Evolutionary conservation across 2,888 invertebrate genomes (phyloP), one percentile per base, ranked within the genome.

Genomic region (Melanophora roralis): DNA sequence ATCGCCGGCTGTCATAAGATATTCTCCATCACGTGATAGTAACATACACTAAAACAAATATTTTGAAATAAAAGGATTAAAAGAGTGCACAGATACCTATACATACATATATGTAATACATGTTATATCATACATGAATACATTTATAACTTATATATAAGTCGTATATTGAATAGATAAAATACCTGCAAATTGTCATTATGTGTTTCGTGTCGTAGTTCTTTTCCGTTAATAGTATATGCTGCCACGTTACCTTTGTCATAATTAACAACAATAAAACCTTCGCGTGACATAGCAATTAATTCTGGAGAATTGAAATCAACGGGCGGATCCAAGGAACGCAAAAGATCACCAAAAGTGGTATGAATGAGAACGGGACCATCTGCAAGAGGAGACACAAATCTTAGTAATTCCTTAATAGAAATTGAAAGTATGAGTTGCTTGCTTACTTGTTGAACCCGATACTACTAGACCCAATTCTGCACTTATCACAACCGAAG

Each of bases 301-400:
- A 97, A 94, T 88, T 95, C 95, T 38, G 95, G 98, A 59, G 94
- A 94, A 38, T 91, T 90, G 86, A 94, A 95, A 51, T 93, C 93
- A 84, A 92, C 92, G 2, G 96, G 96, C 9, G 95, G 93, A 84
- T 96, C 95, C 81, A 98, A 91, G n/a, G 97, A 95, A 84, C 98
- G 93, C 83, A 99, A 91, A 57, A 99, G 91, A 90, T 99, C 99
- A 53, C 99, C 99, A 90, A 97, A 97, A 16, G 98, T 98, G 76
- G 99, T 99, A 91, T 99, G 99, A 75, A 99, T 96, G 82, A 99
- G 92, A 47, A 99, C 97, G 0, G 98, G 98, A 0, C 99, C 99
- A 91, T 95, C 98, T 97, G 32, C 7, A 55, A 32, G 1, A 16
- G 38, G 7, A 6, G 27, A 5, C 6, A 27, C 27, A 27, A 51